Evolutionary conservation across 2,888 invertebrate species (phyloP), one percentile per base, ranked within the genome.

Genomic region (Saturnia japonica): DNA sequence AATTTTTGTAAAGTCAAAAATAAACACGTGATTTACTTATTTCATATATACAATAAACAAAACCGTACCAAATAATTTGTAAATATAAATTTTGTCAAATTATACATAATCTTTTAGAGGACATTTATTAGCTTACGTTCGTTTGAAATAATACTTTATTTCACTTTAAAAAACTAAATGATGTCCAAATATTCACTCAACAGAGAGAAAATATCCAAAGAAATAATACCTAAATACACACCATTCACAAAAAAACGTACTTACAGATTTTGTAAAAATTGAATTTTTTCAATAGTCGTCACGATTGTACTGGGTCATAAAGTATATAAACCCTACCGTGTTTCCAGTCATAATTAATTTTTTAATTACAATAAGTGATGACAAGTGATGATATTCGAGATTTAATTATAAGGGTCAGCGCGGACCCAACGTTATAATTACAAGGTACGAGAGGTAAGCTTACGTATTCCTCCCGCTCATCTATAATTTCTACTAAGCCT

Each of bases 291-390:
- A 57, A 25, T 57, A 57, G 25, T 25, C 25, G 12, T 60, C 57
- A 60, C 25, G 57, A 60, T 14, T 60, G 57, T 60, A 60, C 57
- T 28, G 12, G 57, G 57, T 60, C 57, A 60, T 60, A 60, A 60
- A 60, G 54, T 22, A 54, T 9, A 54, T 14, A 28, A 67, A 66
- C 47, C 40, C 68, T 54, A 70, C 70, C 54, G 51, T 66, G 25
- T 19, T 34, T 74, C 72, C 76, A 75, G 70, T 73, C 75, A 77
- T 74, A 66, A 74, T 73, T 81, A 80, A 86, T 87, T 86, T 86
- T 86, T 88, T 80, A 83, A 88, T 88, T 84, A 85, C 81, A 77
- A 74, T 81, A 82, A 85, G 83, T 80, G 86, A 86, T 84, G 85
- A 87, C 86, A 85, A 84, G 82, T 82, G 80, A 82, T 82, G 86